Base-by-base conservation (phyloP, 53 echinoderm and acorn worm species). In the Temnopleurus reevesii region DNA sequence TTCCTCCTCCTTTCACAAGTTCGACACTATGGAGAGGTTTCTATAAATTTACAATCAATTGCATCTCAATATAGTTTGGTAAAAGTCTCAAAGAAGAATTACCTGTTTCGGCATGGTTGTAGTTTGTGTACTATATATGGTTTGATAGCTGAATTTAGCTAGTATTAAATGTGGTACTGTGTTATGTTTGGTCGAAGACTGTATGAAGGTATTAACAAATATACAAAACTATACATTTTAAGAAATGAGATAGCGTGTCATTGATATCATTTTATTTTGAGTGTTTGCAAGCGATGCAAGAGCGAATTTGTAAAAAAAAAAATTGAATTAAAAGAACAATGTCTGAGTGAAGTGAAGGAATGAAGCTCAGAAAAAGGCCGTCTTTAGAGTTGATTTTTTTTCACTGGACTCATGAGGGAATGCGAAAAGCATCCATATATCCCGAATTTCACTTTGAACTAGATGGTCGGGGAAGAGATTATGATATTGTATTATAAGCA, bases 111-210 rank as follows among this genome's bases (percentile, higher is more conserved):
- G 7, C n/a, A 41, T 18, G 71, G 36, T 38, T n/a, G 71, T 79
- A 46, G 79, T 79, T 26, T 79, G 79, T 79, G 79, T 79, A n/a
- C n/a, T n/a, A n/a, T n/a, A n/a, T n/a, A 79, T 79, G 79, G 79
- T 47, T 79, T 79, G 79, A 28, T 79, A 79, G 79, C 8, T 27
- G 79, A 79, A 47, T 49, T 79, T 0, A 71, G 29, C 46, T 79
- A 6, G 49, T 47, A 47, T 46, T 79, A 4, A 13, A 29, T 79
- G 79, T 79, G 17, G 71, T 71, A 71, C 71, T 79, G n/a, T 46
- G 79, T 79, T 47, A 46, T 79, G 79, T 79, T 79, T 79, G 79
- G 79, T 79, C 49, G 12, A 28, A 79, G 28, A 28, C 79, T 46
- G 79, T 79, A 79, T 79, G 26, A 79, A 79, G 29, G 79, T 47